phyloP scores from a whole-genome alignment of 2,113 vertebrate genomes.

The Petromus typicus region DNA sequence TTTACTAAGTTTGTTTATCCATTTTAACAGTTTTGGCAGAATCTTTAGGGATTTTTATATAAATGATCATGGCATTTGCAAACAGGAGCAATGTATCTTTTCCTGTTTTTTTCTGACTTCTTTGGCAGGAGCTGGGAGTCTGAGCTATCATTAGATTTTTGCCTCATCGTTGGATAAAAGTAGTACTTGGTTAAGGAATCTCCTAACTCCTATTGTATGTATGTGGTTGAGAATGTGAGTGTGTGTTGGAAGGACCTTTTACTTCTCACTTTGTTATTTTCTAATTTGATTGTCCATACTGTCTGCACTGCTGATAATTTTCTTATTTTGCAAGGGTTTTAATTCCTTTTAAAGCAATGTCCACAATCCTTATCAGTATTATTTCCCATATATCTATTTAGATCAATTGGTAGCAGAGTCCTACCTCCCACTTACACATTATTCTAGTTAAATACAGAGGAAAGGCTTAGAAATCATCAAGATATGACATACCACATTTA shows the following conservation, averaged over 20 bases:
- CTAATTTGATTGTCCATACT: background rate
- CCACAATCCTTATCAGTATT: background rate
- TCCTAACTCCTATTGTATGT: background rate
- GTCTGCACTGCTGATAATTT: background rate
- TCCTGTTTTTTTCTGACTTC: background rate
- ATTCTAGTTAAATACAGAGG: background rate
- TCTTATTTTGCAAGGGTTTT: background rate
- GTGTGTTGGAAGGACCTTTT: background rate
- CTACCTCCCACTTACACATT: background rate
- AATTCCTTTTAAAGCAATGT: background rate
- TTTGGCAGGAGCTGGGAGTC: background rate
- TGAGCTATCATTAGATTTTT: background rate
- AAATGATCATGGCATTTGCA: background rate
- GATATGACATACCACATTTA: background rate
- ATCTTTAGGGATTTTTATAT: background rate
- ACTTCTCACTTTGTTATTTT: conserved; percentile 5
- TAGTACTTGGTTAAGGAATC: background rate
- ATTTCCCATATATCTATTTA: background rate
- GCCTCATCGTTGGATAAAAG: background rate
- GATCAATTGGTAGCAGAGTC: background rate
- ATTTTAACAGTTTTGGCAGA: background rate
- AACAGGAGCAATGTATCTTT: background rate
- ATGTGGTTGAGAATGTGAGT: background rate
- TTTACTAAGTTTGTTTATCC: background rate
- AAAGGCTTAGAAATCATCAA: background rate